Conservation (phyloP, 1,140 invertebrate genomes). For the Drosophila bocqueti region DNA sequence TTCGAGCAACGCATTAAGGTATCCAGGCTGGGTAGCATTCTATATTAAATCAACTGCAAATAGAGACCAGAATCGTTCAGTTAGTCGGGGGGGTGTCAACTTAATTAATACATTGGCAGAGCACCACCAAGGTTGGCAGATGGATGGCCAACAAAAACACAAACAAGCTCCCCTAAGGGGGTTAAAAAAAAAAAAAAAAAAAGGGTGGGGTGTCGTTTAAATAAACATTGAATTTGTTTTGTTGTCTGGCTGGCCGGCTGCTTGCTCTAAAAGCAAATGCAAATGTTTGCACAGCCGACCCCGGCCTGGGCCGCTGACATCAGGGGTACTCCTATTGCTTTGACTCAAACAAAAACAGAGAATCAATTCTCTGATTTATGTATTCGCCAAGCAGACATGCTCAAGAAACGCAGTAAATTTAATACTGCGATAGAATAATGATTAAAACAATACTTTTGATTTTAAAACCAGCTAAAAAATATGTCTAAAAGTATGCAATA, state of each 20-base stretch:
- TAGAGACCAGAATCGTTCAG: slow-evolving; percentile 4
- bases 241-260: slow-evolving; percentile 30
- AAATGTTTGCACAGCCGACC: slow-evolving; percentile 53
- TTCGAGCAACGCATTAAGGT: slow-evolving; percentile 85
- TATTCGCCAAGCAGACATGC: not conserved
- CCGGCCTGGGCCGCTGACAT: slow-evolving; percentile 2
- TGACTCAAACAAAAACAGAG: not conserved
- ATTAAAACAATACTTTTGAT: not conserved
- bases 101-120: slow-evolving; percentile 55
- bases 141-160: slow-evolving; percentile 25
- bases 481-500: not conserved
- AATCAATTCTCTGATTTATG: slow-evolving; percentile 4
- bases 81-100: slow-evolving; percentile 15
- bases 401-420: not conserved
- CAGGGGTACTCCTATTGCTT: slow-evolving; percentile 19
- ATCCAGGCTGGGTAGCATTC: slow-evolving; percentile 82
- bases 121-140: slow-evolving; percentile 30
- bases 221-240: slow-evolving; percentile 69
- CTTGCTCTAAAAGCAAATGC: slow-evolving; percentile 71
- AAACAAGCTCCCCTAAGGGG: not conserved
- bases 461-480: not conserved
- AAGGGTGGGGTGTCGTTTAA: slow-evolving; percentile 49
- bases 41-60: slow-evolving; percentile 77
- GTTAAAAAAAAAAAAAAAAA: not conserved
- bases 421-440: not conserved